A percentile compares a stretch with the other conserved stretches of the same genome.
Conservation (phyloP, 2,113 vertebrate species). For the Caranx ignobilis region DNA sequence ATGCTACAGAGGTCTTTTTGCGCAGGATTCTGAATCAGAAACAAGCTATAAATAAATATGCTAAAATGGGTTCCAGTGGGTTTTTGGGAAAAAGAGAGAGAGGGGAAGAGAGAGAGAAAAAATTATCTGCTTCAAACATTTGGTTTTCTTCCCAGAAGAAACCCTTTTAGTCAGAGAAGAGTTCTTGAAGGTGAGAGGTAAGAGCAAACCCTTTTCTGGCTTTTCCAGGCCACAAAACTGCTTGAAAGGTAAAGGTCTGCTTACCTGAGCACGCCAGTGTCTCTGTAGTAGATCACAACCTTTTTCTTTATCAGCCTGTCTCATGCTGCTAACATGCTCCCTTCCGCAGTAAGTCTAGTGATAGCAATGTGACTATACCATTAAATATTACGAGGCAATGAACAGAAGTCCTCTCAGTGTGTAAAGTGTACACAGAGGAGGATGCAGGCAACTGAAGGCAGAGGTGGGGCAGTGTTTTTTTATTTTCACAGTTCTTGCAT, state of each 20-base stretch:
- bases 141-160: slow-evolving; percentile 48
- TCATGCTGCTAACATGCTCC: slow-evolving; percentile 14
- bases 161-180: slow-evolving; percentile 30
- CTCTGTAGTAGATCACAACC: slow-evolving; percentile 45
- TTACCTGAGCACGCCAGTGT: slow-evolving; percentile 15
- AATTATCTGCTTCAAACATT: slow-evolving; percentile 45
- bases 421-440: slow-evolving; percentile 21
- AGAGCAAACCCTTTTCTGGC: slow-evolving; percentile 43
- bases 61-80: slow-evolving; percentile 58
- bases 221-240: slow-evolving; percentile 53
- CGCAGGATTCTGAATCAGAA: slow-evolving; percentile 68
- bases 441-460: slow-evolving; percentile 36
- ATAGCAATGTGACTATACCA: slow-evolving; percentile 53
- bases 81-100: slow-evolving; percentile 32
- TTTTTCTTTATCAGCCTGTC: slow-evolving; percentile 45
- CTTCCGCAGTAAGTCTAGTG: slow-evolving; percentile 14
- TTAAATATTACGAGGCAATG: slow-evolving; percentile 40
- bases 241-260: slow-evolving; percentile 43
- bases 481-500: slow-evolving; percentile 40
- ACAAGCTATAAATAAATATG: slow-evolving; percentile 74
- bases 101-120: neutral
- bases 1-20: slow-evolving; percentile 59
- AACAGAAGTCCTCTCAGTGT: no score
- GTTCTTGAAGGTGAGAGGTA: slow-evolving; percentile 51
- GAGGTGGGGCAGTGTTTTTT: slow-evolving; percentile 34